These are phyloP conservation scores for Chelonia mydas DNA, from an alignment of 2,797 vertebrate species.

Conservation along the genomic window DNA sequence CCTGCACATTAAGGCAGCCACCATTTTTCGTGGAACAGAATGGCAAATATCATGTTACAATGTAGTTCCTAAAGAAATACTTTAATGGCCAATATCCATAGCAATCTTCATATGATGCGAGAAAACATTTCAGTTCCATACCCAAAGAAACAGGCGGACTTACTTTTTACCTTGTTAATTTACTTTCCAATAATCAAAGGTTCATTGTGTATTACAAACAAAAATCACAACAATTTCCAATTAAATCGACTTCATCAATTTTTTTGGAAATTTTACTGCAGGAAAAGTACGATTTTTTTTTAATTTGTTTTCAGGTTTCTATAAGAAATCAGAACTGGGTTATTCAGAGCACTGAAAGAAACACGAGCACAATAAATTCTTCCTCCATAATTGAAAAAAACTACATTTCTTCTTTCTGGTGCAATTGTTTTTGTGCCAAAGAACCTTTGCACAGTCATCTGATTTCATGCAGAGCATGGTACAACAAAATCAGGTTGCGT, in stretches of 20 bases:
- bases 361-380: neutral
- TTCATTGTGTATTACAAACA: neutral
- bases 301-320: neutral
- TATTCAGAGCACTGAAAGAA: neutral
- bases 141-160: neutral
- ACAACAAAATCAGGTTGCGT: neutral
- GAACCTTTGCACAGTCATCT: neutral
- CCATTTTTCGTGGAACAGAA: neutral
- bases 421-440: neutral
- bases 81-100: neutral
- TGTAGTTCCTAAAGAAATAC: neutral
- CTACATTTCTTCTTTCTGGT: neutral
- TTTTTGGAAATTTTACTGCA: neutral
- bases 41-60: neutral
- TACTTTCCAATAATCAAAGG: neutral
- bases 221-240: neutral
- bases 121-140: neutral
- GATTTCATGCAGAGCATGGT: neutral
- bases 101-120: neutral
- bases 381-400: neutral
- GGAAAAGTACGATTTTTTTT: neutral
- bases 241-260: neutral
- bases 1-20: neutral
- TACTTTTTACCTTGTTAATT: rapidly evolving
- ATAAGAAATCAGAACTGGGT: neutral